Base-by-base conservation (phyloP, 2,797 vertebrate genomes). In the Tokudaia muenninki region DNA sequence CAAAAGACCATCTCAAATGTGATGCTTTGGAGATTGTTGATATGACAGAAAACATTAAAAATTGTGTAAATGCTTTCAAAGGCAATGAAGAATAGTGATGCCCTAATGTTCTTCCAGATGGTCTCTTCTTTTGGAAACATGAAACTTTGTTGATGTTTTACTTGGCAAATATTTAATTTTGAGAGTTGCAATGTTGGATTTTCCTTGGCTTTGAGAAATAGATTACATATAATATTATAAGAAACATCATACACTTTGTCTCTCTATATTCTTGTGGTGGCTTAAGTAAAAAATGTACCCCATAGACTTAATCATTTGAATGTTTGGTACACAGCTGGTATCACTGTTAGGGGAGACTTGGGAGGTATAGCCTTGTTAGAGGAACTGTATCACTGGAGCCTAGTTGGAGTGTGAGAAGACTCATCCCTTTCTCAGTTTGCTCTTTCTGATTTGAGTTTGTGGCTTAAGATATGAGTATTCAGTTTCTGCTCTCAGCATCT, bases 101-200 rank as follows among this genome's bases (percentile, higher is more conserved):
- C 16, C 55, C 19, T 77, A 75, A 91, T 92, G 81, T 86, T 65
- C 72, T 14, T 91, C 3, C 61, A 92, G 13, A 41, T 96, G 16
- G 4, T 55, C 24, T 96, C 77, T 87, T 91, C 11, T 92, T 13
- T 96, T 90, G 12, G 0, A 92, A 92, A 67, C 24, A 3, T 81
- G 59, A 81, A 94, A 52, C 75, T 13, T 0, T 82, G 86, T 92
- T 81, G 31, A 65, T 3, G 0, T 70, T 92, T 57, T 82, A 74
- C 14, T 67, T 95, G 57, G 79, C 81, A 94, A 88, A 22, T 88
- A 12, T 90, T 59, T 78, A 52, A 74, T 14, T 0, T 75, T 87
- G 31, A 93, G 79, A 93, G 17, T 65, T 59, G 47, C 31, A 63
- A 19, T 6, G 67, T 79, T 81, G 6, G 11, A 67, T 84, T 79